Percentiles rank a stretch among this genome's conserved stretches.
phyloP scores from a whole-genome alignment of 2,888 invertebrate species.

The Amblyjoppa proteus region DNA sequence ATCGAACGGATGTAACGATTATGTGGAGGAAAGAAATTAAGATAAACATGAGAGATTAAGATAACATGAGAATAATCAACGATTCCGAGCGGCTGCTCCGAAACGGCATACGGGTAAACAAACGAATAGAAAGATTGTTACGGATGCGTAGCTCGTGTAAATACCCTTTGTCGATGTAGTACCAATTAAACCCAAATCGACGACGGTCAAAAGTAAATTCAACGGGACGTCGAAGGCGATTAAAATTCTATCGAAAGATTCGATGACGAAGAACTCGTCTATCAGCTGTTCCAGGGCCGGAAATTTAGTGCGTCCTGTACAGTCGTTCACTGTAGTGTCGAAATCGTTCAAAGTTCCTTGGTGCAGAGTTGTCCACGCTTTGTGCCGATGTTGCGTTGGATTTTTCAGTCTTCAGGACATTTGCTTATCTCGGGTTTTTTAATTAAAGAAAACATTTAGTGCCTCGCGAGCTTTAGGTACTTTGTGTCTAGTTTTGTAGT shows the following conservation, averaged over 20 bases:
- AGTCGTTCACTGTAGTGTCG: neutral
- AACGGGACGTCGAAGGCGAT: neutral
- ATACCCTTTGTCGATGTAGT: conserved; percentile 21
- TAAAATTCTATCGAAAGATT: neutral
- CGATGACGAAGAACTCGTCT: neutral
- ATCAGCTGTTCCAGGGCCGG: neutral
- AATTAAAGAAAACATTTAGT: too few relatives aligned
- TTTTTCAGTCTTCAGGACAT: too few relatives aligned
- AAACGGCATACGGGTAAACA: neutral
- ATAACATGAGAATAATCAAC: neutral
- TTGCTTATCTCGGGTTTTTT: too few relatives aligned
- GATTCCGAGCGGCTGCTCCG: neutral
- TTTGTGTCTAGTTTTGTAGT: too few relatives aligned
- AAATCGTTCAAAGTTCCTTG: too few relatives aligned
- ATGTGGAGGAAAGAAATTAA: neutral
- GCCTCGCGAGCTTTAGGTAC: too few relatives aligned
- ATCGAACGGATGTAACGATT: neutral
- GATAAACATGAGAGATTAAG: neutral
- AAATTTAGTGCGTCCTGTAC: neutral
- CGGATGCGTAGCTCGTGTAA: neutral
- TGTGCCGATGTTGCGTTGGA: too few relatives aligned
- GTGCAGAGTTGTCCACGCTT: too few relatives aligned
- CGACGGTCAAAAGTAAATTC: neutral
- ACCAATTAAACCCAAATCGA: neutral
- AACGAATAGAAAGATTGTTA: neutral